These are phyloP conservation scores for Fringilla coelebs DNA, from an alignment of 2,797 vertebrate species.

Conservation along the genomic window DNA sequence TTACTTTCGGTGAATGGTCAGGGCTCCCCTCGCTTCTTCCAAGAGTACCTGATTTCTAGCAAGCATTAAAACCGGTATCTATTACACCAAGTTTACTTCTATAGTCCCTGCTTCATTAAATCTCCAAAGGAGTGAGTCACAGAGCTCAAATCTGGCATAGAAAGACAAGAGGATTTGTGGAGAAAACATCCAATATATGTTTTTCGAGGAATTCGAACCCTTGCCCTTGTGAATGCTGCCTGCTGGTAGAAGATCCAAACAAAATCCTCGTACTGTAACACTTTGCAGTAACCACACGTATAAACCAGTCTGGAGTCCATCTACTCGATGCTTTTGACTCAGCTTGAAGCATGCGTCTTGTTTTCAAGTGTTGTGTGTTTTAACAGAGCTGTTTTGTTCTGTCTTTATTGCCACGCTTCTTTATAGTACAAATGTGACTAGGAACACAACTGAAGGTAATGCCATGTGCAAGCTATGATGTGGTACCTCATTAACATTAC, in stretches of 20 bases:
- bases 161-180: not conserved
- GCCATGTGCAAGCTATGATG: conserved; percentile 76
- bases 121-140: not conserved
- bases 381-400: conserved; percentile 96
- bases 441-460: conserved; percentile 96
- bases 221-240: not conserved
- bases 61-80: not conserved
- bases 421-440: conserved; percentile 99
- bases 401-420: conserved; percentile 94
- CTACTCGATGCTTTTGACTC: conserved; percentile 47
- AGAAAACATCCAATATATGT: not conserved
- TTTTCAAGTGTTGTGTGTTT: conserved; percentile 74
- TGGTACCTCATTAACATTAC: conserved; percentile 87
- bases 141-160: not conserved
- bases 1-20: not conserved
- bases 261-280: not conserved
- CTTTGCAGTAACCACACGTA: not conserved
- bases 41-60: not conserved
- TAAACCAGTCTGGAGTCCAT: not conserved
- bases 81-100: not conserved
- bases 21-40: not conserved
- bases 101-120: not conserved
- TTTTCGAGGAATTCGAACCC: not conserved
- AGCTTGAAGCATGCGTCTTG: conserved; percentile 67
- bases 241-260: conserved; percentile 9